Evolutionary conservation across 2,797 vertebrate species (phyloP).

Genomic region (Sebastes minor): DNA sequence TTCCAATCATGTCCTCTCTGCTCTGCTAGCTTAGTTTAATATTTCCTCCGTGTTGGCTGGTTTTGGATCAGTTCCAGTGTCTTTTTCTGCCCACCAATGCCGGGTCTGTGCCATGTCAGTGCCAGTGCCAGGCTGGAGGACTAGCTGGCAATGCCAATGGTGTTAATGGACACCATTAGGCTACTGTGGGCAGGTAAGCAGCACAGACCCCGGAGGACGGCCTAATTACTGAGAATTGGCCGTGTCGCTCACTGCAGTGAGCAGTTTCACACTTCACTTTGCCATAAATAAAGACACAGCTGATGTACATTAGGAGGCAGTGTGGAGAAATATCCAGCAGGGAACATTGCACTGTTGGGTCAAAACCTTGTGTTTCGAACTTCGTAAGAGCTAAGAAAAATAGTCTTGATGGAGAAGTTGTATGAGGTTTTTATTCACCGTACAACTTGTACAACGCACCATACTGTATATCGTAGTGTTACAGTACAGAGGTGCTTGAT

Average conservation of each 20-base stretch:
- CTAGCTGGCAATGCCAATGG: constrained; percentile 40
- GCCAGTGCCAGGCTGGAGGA: constrained; percentile 38
- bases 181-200: constrained; percentile 50
- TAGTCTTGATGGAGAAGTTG: not conserved
- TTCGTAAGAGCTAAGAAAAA: not conserved
- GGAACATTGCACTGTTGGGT: not conserved
- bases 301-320: constrained; percentile 24
- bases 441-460: not conserved
- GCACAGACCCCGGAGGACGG: constrained; percentile 18
- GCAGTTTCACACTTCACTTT: constrained; percentile 35
- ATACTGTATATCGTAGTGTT: not conserved
- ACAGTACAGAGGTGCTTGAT: not conserved
- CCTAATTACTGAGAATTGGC: constrained; percentile 54
- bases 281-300: constrained; percentile 42
- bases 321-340: not conserved
- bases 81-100: constrained; percentile 17
- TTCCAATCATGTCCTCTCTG: constrained; percentile 8
- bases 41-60: constrained; percentile 31
- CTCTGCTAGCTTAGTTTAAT: constrained; percentile 24
- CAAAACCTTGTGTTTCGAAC: not conserved
- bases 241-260: constrained; percentile 6
- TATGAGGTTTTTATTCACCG: too few relatives aligned
- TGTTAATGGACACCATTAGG: constrained; percentile 68
- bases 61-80: constrained; percentile 44
- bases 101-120: constrained; percentile 21